A percentile compares a stretch with the other conserved stretches of the same genome.
Conservation (phyloP, 2,888 invertebrate genomes). For the Lottia gigantea region DNA sequence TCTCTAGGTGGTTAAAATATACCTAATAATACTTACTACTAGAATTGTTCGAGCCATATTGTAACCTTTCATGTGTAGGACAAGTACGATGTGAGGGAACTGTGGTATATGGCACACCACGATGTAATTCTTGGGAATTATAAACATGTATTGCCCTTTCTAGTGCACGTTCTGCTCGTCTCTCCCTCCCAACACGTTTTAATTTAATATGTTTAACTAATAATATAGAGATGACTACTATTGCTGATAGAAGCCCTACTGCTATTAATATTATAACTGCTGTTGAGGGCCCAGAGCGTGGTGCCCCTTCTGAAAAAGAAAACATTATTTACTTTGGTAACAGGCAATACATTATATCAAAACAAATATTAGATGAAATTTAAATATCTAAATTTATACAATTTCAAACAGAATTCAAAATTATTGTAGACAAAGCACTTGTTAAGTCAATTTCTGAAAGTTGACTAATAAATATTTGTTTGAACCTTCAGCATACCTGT, state of each 20-base stretch:
- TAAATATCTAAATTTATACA: too few species aligned
- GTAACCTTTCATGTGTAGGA: conserved; percentile 1
- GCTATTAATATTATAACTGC: conserved; percentile 33
- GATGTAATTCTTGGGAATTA: conserved; percentile 18
- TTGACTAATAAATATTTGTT: too few species aligned
- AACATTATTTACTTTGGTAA: too few species aligned
- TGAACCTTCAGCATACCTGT: too few species aligned
- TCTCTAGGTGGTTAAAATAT: too few species aligned
- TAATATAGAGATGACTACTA: conserved; percentile 17
- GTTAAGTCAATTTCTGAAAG: too few species aligned
- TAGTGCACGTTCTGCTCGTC: conserved; percentile 19
- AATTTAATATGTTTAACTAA: conserved; percentile 10
- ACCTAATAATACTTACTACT: background rate
- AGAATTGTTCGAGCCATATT: background rate
- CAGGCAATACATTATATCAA: too few species aligned
- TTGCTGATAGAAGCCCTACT: conserved; percentile 10
- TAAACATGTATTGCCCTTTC: conserved; percentile 16
- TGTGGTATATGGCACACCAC: background rate
- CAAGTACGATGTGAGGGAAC: background rate
- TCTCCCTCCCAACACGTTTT: conserved; percentile 16
- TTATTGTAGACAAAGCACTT: too few species aligned
- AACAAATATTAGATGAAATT: too few species aligned
- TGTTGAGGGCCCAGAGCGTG: conserved; percentile 25
- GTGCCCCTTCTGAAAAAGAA: conserved; percentile 19
- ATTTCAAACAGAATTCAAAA: too few species aligned